These are phyloP conservation scores for Cryptus armator DNA, from an alignment of 2,888 invertebrate species.

Conservation along the genomic window DNA sequence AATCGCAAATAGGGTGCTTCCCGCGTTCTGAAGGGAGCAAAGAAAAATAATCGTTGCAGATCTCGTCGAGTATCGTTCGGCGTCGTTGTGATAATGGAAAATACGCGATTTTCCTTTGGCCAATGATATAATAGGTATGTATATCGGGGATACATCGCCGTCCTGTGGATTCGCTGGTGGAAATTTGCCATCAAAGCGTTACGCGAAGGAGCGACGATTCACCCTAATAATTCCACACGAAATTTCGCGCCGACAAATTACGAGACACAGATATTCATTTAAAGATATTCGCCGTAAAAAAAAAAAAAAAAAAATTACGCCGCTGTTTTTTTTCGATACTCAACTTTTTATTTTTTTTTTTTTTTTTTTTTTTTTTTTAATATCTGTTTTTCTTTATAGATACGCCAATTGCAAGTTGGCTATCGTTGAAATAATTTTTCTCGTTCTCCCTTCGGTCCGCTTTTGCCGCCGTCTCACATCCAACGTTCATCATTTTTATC, in stretches of 20 bases:
- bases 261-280: too few species aligned
- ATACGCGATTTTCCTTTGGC: conserved; percentile 3
- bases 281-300: too few species aligned
- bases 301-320: too few species aligned
- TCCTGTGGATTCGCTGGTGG: not conserved
- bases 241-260: too few species aligned
- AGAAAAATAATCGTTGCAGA: conserved; percentile 5
- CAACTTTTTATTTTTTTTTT: too few species aligned
- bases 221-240: too few species aligned
- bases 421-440: conserved; percentile 3
- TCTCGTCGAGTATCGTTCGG: conserved; percentile 20
- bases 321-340: too few species aligned
- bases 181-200: not conserved
- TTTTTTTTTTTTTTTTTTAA: too few species aligned
- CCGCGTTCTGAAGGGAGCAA: conserved; percentile 32
- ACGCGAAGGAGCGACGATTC: too few species aligned
- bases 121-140: conserved; percentile 23
- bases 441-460: not conserved
- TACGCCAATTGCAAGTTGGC: conserved; percentile 1
- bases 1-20: conserved; percentile 20
- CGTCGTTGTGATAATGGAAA: conserved; percentile 11
- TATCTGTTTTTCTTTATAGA: too few species aligned
- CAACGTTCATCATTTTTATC: conserved; percentile 32
- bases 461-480: conserved; percentile 11
- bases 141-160: conserved; percentile 14